Percentiles rank a stretch among this genome's conserved stretches.
phyloP scores from a whole-genome alignment of 2,888 invertebrate species.

The Heliconius hortense region DNA sequence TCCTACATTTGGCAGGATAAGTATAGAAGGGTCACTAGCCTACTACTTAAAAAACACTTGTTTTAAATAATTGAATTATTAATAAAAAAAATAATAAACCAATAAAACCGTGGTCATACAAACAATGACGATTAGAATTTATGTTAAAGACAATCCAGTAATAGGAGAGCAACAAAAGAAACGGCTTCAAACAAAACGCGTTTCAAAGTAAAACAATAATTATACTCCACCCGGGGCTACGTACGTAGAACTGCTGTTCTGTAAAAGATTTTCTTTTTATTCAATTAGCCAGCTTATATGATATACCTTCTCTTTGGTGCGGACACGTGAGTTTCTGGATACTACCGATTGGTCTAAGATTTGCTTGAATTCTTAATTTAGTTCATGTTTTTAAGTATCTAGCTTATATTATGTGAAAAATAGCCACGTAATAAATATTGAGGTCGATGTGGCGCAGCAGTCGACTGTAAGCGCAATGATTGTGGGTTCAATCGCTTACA shows the following conservation, averaged over 20 bases:
- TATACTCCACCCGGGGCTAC: slow-evolving; percentile 59
- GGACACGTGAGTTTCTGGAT: background rate
- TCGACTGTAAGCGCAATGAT: no score
- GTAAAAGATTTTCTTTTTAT: slow-evolving; percentile 42
- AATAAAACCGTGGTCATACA: slow-evolving; percentile 10
- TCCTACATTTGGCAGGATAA: no score
- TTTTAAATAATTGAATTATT: background rate
- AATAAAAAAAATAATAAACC: background rate
- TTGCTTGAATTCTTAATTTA: background rate
- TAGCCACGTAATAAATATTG: no score
- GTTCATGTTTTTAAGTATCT: no score
- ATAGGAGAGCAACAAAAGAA: slow-evolving; percentile 65
- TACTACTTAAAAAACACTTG: background rate
- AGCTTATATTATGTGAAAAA: no score
- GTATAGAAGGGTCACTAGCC: no score
- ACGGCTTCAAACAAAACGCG: slow-evolving; percentile 54
- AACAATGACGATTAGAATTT: slow-evolving; percentile 59
- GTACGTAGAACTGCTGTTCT: slow-evolving; percentile 34
- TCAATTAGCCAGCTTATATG: slow-evolving; percentile 42
- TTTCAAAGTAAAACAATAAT: slow-evolving; percentile 74
- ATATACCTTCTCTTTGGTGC: slow-evolving; percentile 24
- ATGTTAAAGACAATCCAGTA: slow-evolving; percentile 60
- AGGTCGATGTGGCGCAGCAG: no score
- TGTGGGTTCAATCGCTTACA: no score
- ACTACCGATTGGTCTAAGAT: background rate